Percentiles rank a stretch among this genome's conserved stretches.
Evolutionary conservation across 2,888 invertebrate genomes (phyloP).

Genomic region (Pandemis heparana): DNA sequence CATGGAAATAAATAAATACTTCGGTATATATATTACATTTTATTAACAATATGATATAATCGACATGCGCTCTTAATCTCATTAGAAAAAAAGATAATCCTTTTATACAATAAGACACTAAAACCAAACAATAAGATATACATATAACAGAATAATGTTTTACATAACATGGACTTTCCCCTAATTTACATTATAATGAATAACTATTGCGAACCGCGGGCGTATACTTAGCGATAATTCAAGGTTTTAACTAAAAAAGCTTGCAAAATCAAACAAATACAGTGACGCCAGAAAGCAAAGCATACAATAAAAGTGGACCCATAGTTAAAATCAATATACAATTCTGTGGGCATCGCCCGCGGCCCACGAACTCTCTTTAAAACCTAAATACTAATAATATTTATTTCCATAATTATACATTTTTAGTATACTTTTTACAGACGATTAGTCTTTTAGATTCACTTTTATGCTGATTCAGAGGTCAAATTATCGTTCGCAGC

Average conservation of each 20-base stretch:
- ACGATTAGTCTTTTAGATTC: slow-evolving; percentile 62
- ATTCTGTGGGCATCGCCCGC: slow-evolving; percentile 46
- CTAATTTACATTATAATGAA: slow-evolving; percentile 64
- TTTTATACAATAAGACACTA: slow-evolving; percentile 72
- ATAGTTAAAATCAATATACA: slow-evolving; percentile 37
- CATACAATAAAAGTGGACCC: slow-evolving; percentile 37
- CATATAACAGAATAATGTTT: slow-evolving; percentile 62
- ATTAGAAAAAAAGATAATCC: slow-evolving; percentile 71
- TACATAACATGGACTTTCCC: slow-evolving; percentile 64
- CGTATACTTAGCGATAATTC: slow-evolving; percentile 38
- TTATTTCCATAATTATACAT: slow-evolving; percentile 58
- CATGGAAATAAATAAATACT: slow-evolving; percentile 23
- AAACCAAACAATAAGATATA: slow-evolving; percentile 64
- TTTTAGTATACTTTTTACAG: slow-evolving; percentile 73
- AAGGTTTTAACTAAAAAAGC: slow-evolving; percentile 8
- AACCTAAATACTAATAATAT: slow-evolving; percentile 62
- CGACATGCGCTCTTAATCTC: slow-evolving; percentile 81
- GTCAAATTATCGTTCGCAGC: slow-evolving; percentile 19
- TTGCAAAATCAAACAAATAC: slow-evolving; percentile 23
- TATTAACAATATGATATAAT: slow-evolving; percentile 85
- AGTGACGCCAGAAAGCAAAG: slow-evolving; percentile 25
- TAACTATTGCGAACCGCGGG: slow-evolving; percentile 55
- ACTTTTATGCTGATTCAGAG: slow-evolving; percentile 39
- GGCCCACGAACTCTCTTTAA: slow-evolving; percentile 55
- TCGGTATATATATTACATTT: slow-evolving; percentile 81